Percentiles rank a stretch among this genome's conserved stretches.
These are phyloP conservation scores for Ivindomyrus marchei DNA, from an alignment of 2,113 vertebrate genomes.

Conservation along the genomic window DNA sequence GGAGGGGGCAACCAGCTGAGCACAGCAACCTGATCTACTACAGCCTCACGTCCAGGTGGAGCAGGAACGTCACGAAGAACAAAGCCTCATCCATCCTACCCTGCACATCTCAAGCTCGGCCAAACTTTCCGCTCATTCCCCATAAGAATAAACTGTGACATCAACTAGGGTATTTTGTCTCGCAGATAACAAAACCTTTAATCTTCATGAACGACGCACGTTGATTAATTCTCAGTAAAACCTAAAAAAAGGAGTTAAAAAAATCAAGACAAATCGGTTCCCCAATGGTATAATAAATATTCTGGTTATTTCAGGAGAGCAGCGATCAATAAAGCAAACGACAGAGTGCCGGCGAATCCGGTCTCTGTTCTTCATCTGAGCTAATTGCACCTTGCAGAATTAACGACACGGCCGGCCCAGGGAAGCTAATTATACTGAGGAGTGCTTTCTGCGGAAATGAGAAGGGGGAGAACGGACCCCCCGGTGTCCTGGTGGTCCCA, in stretches of 20 bases:
- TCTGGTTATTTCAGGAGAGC: conserved; percentile 11
- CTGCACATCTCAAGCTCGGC: not conserved
- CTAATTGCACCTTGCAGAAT: conserved; percentile 17
- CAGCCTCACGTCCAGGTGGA: not conserved
- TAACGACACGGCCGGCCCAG: conserved; percentile 2
- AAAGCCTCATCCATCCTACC: not conserved
- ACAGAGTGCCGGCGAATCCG: not conserved
- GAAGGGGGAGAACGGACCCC: not conserved
- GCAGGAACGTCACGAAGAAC: not conserved
- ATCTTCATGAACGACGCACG: not conserved
- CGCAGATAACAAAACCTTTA: not conserved
- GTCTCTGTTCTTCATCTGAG: conserved; percentile 2
- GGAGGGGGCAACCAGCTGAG: not conserved
- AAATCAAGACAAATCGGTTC: not conserved
- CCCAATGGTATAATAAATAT: not conserved
- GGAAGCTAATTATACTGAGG: conserved; percentile 12
- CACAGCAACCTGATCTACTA: not conserved
- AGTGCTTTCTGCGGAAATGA: conserved; percentile 10
- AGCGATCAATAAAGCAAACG: conserved; percentile 15
- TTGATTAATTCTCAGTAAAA: not conserved
- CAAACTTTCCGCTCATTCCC: not conserved
- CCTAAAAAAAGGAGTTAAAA: not conserved
- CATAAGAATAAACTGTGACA: not conserved
- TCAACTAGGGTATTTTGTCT: not conserved
- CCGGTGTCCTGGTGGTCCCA: not conserved